Conservation (phyloP, 1,140 invertebrate genomes). For the Cotesia typhae region DNA sequence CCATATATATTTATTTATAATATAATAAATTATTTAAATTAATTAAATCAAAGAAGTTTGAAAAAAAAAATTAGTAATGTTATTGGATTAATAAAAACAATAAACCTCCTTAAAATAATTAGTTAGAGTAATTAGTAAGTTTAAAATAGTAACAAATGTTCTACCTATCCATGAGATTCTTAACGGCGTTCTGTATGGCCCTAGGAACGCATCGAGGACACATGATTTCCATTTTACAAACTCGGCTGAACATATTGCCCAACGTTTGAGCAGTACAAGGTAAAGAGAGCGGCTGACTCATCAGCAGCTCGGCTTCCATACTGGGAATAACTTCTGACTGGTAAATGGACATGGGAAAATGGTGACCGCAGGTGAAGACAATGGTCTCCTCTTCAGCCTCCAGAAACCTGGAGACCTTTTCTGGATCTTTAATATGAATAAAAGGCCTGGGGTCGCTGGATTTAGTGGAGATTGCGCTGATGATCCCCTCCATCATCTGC, state of each 20-base stretch:
- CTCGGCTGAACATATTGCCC: slow-evolving; percentile 49
- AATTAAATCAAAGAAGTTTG: no score
- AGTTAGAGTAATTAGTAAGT: background rate
- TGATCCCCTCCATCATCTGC: slow-evolving; percentile 62
- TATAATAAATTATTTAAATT: no score
- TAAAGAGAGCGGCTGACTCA: slow-evolving; percentile 52
- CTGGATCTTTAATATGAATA: slow-evolving; percentile 61
- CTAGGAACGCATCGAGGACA: slow-evolving; percentile 59
- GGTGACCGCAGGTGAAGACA: slow-evolving; percentile 64
- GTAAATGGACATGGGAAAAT: slow-evolving; percentile 58
- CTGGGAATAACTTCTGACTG: slow-evolving; percentile 56
- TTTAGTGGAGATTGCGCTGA: slow-evolving; percentile 56
- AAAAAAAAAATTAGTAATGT: background rate
- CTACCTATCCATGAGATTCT: slow-evolving; percentile 50
- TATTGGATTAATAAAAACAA: slow-evolving; percentile 1
- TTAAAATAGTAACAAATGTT: background rate
- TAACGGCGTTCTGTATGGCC: slow-evolving; percentile 50
- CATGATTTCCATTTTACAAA: slow-evolving; percentile 55
- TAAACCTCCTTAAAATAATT: slow-evolving; percentile 8
- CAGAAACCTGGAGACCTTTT: slow-evolving; percentile 55
- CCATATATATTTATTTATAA: no score
- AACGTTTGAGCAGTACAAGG: slow-evolving; percentile 60
- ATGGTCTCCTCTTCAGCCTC: slow-evolving; percentile 56
- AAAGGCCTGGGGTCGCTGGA: slow-evolving; percentile 58
- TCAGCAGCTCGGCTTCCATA: slow-evolving; percentile 61